Conservation (phyloP, 2,797 vertebrate species). For the Phoeniculus purpureus region DNA sequence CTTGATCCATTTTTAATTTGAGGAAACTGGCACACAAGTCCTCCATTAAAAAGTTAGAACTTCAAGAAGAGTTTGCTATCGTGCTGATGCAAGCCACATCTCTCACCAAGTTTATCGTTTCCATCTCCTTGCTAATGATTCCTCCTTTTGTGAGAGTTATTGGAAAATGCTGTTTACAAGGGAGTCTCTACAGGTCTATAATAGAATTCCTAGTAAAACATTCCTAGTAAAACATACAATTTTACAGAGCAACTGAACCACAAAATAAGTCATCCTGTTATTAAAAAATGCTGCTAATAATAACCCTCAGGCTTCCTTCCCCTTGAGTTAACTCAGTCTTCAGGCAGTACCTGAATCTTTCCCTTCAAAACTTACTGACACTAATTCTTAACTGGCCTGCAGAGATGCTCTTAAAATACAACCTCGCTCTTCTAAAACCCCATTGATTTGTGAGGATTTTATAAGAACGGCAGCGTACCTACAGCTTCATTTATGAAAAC, state of each 20-base stretch:
- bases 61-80: not conserved
- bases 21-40: constrained; percentile 23
- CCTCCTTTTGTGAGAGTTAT: not conserved
- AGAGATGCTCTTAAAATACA: not conserved
- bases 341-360: not conserved
- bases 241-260: not conserved
- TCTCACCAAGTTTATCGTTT: not conserved
- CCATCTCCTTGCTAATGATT: not conserved
- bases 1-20: constrained; percentile 41
- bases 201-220: not conserved
- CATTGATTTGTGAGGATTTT: not conserved
- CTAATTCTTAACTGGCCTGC: not conserved
- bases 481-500: not conserved
- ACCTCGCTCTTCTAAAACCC: not conserved
- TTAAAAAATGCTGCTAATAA: not conserved
- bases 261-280: not conserved
- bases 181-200: not conserved
- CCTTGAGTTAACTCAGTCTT: not conserved
- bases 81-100: not conserved
- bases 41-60: constrained; percentile 39
- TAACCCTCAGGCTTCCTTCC: not conserved
- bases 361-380: not conserved
- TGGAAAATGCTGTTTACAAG: not conserved
- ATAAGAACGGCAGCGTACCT: not conserved
- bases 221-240: too few species aligned